A percentile compares a stretch with the other conserved stretches of the same genome.
These are phyloP conservation scores for Brachionichthys hirsutus DNA, from an alignment of 2,113 vertebrate species.

Conservation along the genomic window DNA sequence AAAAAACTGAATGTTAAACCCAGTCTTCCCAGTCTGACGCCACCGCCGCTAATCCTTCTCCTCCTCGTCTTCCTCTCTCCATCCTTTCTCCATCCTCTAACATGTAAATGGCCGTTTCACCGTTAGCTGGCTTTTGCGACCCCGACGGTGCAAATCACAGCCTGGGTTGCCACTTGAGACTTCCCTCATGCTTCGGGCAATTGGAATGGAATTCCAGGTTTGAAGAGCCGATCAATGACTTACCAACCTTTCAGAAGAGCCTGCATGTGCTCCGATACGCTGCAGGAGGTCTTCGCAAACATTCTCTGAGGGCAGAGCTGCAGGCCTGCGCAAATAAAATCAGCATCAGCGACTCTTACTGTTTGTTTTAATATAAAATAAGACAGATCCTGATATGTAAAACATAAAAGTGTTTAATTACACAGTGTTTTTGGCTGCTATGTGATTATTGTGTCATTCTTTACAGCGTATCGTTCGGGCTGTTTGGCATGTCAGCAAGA, in stretches of 20 bases:
- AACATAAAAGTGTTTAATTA: constrained; percentile 10
- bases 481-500: constrained; percentile 47
- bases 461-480: background rate
- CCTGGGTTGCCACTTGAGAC: constrained; percentile 14
- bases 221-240: constrained; percentile 21
- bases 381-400: too few relatives aligned
- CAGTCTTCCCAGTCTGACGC: background rate
- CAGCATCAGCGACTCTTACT: too few relatives aligned
- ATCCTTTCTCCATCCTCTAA: background rate
- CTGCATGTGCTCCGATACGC: too few relatives aligned
- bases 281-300: too few relatives aligned
- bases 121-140: constrained; percentile 1
- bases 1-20: too few relatives aligned
- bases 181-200: background rate
- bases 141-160: constrained; percentile 5
- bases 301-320: too few relatives aligned
- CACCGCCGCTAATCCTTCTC: background rate
- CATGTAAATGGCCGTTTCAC: constrained; percentile 1
- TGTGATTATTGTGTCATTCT: constrained; percentile 4
- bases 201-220: constrained; percentile 30
- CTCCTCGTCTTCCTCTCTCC: constrained; percentile 1
- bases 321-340: too few relatives aligned
- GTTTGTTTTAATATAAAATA: too few relatives aligned
- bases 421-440: too few relatives aligned
- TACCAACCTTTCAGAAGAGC: constrained; percentile 21